phyloP scores from a whole-genome alignment of 2,113 vertebrate species.

The Scatophagus argus region DNA sequence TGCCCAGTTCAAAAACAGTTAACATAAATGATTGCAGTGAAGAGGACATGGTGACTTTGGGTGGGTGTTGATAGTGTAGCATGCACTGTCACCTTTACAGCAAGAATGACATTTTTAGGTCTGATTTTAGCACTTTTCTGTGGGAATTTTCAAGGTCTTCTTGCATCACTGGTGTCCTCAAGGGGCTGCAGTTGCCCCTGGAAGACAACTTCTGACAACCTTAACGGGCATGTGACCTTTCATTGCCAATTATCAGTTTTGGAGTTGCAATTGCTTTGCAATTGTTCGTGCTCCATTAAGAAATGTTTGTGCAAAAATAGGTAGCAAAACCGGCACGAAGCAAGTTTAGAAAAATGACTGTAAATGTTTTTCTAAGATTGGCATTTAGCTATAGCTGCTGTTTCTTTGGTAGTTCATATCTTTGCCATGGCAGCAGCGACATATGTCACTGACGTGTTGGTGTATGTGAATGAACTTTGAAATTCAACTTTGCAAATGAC shows the following conservation, averaged over 20 bases:
- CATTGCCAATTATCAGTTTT: neutral
- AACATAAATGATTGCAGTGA: neutral
- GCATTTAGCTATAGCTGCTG: neutral
- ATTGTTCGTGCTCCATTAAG: neutral
- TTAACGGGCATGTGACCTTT: neutral
- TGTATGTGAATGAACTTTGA: neutral
- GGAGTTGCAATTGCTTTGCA: neutral
- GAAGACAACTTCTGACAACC: too few species aligned
- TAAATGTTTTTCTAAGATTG: neutral
- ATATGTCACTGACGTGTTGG: neutral
- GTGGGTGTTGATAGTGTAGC: neutral
- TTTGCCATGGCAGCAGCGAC: conserved; percentile 9
- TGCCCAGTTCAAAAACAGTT: neutral
- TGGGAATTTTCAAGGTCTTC: neutral
- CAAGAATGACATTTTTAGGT: neutral
- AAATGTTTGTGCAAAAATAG: neutral
- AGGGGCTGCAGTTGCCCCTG: neutral
- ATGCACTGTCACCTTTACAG: neutral
- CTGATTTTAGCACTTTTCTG: neutral
- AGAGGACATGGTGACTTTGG: neutral
- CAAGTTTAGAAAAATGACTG: neutral
- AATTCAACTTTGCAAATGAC: neutral
- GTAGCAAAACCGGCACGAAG: neutral
- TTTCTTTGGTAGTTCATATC: neutral
- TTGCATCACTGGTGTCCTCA: neutral